Evolutionary conservation across 2,113 vertebrate species (phyloP), one percentile per base, ranked within the genome.

Genomic region (Eptesicus fuscus): DNA sequence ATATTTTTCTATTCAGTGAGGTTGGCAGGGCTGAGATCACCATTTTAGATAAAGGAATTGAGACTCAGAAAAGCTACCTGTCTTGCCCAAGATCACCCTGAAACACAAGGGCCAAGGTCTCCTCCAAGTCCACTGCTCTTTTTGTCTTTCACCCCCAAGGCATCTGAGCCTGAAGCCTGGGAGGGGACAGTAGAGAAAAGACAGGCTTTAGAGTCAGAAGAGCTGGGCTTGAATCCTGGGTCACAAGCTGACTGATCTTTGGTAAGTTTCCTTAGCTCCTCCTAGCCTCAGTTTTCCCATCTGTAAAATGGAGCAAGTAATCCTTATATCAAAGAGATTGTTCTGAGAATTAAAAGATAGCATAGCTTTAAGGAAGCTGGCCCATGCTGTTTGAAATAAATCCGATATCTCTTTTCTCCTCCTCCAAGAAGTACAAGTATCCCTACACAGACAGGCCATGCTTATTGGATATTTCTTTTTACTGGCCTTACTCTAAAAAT

Each of bases 401-500:
- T n/a, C 35, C 89, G 9, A 47, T 4, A 4, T 40, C 59, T 71
- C 44, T 71, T 65, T 61, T 37, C 35, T 69, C 4, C 22, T 51
- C 79, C 93, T 87, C 9, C 3, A 63, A 87, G 76, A 69, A 25
- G 35, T 40, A 44, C 47, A 44, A 49, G 69, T 59, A 83, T 86
- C 92, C 53, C 61, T 77, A n/a, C 13, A 44, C 14, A 59, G 71
- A 74, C 6, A 0, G 63, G 65, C 44, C 51, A 65, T 79, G 63
- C 22, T 67, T 51, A 28, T 71, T n/a, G 73, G 30, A 18, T 11
- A 37, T 71, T 61, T 92, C 65, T 61, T 90, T 89, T 95, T 61
- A 74, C 80, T 20, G 42, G 78, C 65, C n/a, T 47, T 69, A 28
- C 20, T 94, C 74, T 86, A 87, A 89, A 86, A 71, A 25, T 78